Evolutionary conservation across 2,888 invertebrate species (phyloP).

Genomic region (Pharmacophagus antenor): DNA sequence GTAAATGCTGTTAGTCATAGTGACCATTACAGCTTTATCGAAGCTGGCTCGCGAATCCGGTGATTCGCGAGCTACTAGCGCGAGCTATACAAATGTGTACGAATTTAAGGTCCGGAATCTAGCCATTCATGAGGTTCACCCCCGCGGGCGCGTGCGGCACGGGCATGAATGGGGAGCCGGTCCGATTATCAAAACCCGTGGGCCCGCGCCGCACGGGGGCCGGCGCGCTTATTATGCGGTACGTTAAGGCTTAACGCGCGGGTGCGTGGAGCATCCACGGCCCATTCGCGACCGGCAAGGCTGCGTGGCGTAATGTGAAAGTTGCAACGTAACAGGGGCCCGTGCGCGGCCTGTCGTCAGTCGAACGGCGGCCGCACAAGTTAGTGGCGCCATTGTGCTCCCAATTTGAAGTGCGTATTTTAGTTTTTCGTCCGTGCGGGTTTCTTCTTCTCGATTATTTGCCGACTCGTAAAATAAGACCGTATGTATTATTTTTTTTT

Average conservation of each 20-base stretch:
- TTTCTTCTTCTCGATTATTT: not conserved
- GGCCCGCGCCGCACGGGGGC: too few species aligned
- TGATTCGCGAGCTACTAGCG: too few species aligned
- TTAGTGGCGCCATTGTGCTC: conserved; percentile 37
- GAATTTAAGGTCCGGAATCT: too few species aligned
- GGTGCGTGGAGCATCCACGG: not conserved
- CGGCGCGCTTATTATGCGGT: not conserved
- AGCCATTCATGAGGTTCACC: too few species aligned
- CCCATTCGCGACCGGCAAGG: conserved; percentile 61
- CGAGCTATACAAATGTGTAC: too few species aligned
- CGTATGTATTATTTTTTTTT: too few species aligned
- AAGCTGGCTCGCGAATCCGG: too few species aligned
- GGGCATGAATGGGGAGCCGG: too few species aligned
- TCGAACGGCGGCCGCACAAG: conserved; percentile 36
- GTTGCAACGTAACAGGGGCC: conserved; percentile 47
- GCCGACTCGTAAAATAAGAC: not conserved
- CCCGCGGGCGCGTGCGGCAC: too few species aligned
- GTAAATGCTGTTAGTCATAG: too few species aligned
- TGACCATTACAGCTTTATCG: too few species aligned
- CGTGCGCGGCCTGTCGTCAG: conserved; percentile 43
- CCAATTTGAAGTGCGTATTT: not conserved
- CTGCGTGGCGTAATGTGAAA: conserved; percentile 73
- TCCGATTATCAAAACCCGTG: too few species aligned
- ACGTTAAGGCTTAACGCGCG: not conserved
- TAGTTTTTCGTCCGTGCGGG: not conserved